Evolutionary conservation across 1,140 invertebrate species (phyloP).

Genomic region (Drosophila kikkawai): DNA sequence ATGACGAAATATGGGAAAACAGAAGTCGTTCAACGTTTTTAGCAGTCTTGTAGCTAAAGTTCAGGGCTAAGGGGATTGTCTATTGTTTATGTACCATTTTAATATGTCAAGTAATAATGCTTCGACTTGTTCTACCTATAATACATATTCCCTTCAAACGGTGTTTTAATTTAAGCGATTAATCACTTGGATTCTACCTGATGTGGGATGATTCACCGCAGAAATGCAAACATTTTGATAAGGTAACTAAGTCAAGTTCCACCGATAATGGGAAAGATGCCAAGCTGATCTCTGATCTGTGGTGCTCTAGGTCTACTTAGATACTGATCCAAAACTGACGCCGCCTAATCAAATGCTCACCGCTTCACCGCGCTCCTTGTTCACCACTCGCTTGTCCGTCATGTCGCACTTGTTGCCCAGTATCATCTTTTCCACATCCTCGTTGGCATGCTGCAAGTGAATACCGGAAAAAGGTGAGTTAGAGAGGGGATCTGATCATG

Average conservation of each 20-base stretch:
- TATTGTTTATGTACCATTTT: not conserved
- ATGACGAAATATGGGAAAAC: no score
- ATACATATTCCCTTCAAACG: not conserved
- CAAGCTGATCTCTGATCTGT: not conserved
- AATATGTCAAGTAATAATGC: not conserved
- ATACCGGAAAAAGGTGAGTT: not conserved
- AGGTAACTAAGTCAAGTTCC: not conserved
- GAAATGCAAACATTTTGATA: not conserved
- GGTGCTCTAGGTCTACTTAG: not conserved
- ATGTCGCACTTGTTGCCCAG: slow-evolving; percentile 99
- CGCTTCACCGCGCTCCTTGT: slow-evolving; percentile 94
- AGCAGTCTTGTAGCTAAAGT: no score
- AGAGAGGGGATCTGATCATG: not conserved
- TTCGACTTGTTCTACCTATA: not conserved
- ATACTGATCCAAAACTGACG: not conserved
- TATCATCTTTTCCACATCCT: slow-evolving; percentile 99
- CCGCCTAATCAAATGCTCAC: slow-evolving; percentile 86
- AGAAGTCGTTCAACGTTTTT: no score
- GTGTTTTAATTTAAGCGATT: not conserved
- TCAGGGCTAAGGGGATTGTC: no score
- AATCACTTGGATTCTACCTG: not conserved
- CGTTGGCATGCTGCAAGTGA: slow-evolving; percentile 95
- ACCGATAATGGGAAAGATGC: not conserved
- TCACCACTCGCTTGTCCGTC: slow-evolving; percentile 98
- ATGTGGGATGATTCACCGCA: not conserved